Percentiles rank a stretch among this genome's conserved stretches.
These are phyloP conservation scores for Oligia latruncula DNA, from an alignment of 2,888 invertebrate species.

Conservation along the genomic window DNA sequence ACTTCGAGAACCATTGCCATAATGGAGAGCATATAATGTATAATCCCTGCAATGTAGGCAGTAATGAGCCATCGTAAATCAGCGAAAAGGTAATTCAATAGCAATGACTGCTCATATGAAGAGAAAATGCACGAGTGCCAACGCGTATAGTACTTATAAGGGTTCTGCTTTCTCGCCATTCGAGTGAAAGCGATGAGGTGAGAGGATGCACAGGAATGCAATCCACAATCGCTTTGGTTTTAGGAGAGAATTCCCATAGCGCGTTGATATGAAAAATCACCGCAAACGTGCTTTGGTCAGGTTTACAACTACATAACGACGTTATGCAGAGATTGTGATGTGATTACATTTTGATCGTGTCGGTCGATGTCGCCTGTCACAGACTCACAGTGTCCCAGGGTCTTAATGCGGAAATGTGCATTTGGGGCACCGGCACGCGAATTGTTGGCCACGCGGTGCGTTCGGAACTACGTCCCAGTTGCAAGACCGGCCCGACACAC, in stretches of 20 bases:
- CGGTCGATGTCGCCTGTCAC: conserved; percentile 52
- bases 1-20: conserved; percentile 55
- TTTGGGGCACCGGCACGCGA: conserved; percentile 82
- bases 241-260: conserved; percentile 26
- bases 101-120: conserved; percentile 56
- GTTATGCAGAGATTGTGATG: conserved; percentile 29
- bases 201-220: conserved; percentile 71
- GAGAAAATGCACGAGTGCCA: conserved; percentile 60
- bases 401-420: conserved; percentile 81
- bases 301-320: conserved; percentile 1
- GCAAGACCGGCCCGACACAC: conserved; percentile 74
- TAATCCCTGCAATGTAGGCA: conserved; percentile 54
- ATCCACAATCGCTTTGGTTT: conserved; percentile 48
- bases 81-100: conserved; percentile 60
- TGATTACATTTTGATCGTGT: conserved; percentile 44
- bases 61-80: conserved; percentile 61
- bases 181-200: conserved; percentile 69
- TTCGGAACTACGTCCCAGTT: conserved; percentile 79
- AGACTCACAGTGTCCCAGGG: conserved; percentile 64
- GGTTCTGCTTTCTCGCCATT: conserved; percentile 66
- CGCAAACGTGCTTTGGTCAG: conserved; percentile 1
- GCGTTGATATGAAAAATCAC: conserved; percentile 17
- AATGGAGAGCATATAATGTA: conserved; percentile 60
- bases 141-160: conserved; percentile 57
- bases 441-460: conserved; percentile 76